phyloP scores from a whole-genome alignment of 2,888 invertebrate species.

The Smittia aterrima region DNA sequence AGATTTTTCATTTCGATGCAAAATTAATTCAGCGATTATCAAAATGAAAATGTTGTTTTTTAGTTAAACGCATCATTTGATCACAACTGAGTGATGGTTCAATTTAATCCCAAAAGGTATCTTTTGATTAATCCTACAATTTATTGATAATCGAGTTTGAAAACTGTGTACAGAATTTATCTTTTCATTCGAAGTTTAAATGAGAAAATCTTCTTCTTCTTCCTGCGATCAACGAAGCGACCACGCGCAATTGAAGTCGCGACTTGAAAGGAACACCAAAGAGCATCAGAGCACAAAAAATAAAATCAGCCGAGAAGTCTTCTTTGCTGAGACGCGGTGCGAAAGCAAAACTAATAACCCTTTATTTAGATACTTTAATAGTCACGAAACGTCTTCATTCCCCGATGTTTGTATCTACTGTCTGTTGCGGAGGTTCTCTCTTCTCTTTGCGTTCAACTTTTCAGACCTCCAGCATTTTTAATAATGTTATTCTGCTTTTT shows the following conservation, averaged over 20 bases:
- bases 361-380: constrained; percentile 44
- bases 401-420: constrained; percentile 42
- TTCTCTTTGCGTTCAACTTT: neutral
- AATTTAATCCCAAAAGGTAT: neutral
- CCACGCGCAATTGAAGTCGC: constrained; percentile 19
- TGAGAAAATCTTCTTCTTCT: neutral
- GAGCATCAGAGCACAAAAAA: neutral
- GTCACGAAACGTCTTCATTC: constrained; percentile 54
- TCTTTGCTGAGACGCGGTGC: constrained; percentile 42
- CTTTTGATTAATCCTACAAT: constrained; percentile 3
- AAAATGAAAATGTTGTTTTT: constrained; percentile 1
- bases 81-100: constrained; percentile 11
- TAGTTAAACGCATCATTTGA: constrained; percentile 11
- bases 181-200: neutral
- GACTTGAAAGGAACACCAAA: constrained; percentile 24
- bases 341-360: constrained; percentile 45
- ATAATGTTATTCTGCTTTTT: constrained; percentile 8
- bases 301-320: neutral
- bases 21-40: neutral
- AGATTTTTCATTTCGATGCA: constrained; percentile 22
- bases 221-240: neutral
- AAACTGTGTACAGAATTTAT: neutral
- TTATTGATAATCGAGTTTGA: constrained; percentile 11
- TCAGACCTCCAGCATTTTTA: constrained; percentile 32
- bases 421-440: neutral